These are phyloP conservation scores for Melanchra persicariae DNA, from an alignment of 2,888 invertebrate genomes.

Conservation along the genomic window DNA sequence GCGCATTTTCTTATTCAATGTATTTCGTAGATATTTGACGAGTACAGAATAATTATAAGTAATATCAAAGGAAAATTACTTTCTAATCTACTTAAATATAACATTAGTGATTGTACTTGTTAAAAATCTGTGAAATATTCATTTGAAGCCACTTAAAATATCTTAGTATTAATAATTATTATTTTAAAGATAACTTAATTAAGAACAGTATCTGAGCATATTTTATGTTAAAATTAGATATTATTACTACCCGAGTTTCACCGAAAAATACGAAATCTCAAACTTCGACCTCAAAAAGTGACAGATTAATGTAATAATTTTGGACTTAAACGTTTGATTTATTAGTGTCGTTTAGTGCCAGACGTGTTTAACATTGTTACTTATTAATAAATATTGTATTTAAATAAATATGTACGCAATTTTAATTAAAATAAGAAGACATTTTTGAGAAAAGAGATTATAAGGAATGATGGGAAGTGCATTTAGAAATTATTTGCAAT, in stretches of 20 bases:
- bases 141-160: constrained; percentile 13
- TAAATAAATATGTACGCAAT: constrained; percentile 68
- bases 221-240: neutral
- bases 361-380: constrained; percentile 79
- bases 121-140: constrained; percentile 41
- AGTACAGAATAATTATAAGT: constrained; percentile 12
- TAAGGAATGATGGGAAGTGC: constrained; percentile 40
- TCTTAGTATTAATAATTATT: neutral
- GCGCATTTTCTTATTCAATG: constrained; percentile 1
- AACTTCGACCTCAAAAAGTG: constrained; percentile 49
- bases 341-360: constrained; percentile 78
- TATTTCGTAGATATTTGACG: constrained; percentile 40
- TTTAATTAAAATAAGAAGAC: constrained; percentile 62
- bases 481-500: constrained; percentile 43
- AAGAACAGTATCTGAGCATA: constrained; percentile 6
- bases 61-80: neutral
- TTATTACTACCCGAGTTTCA: constrained; percentile 41
- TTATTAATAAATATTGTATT: constrained; percentile 74
- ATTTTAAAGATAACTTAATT: constrained; percentile 2
- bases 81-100: constrained; percentile 37
- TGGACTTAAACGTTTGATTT: constrained; percentile 55
- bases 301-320: constrained; percentile 51
- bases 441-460: constrained; percentile 49
- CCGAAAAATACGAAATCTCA: constrained; percentile 23
- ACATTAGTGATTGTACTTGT: constrained; percentile 18